A percentile compares a stretch with the other conserved stretches of the same genome.
phyloP scores from a whole-genome alignment of 2,888 invertebrate genomes.

The Cryptus viduatorius region DNA sequence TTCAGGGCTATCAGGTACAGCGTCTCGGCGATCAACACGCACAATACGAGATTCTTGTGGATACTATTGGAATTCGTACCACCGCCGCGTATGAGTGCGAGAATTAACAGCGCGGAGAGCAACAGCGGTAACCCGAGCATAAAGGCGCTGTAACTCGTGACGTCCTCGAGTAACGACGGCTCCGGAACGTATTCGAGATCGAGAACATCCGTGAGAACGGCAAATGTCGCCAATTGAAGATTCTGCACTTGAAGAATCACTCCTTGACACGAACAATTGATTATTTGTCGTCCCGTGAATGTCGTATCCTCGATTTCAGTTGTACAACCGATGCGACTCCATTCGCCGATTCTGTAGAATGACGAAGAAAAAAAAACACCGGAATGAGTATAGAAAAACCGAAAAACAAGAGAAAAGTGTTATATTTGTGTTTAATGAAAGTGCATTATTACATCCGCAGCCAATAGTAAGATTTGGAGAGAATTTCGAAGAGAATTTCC shows the following conservation, averaged over 20 bases:
- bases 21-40: slow-evolving; percentile 94
- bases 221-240: slow-evolving; percentile 95
- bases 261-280: slow-evolving; percentile 94
- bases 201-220: slow-evolving; percentile 95
- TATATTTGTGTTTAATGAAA: too few species aligned
- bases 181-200: slow-evolving; percentile 96
- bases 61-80: slow-evolving; percentile 97
- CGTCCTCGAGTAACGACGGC: slow-evolving; percentile 93
- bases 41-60: slow-evolving; percentile 96
- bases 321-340: slow-evolving; percentile 96
- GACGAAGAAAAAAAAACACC: not conserved
- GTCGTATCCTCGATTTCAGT: slow-evolving; percentile 90
- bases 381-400: not conserved
- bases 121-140: slow-evolving; percentile 93
- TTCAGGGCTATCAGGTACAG: slow-evolving; percentile 95
- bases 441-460: too few species aligned
- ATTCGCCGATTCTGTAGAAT: slow-evolving; percentile 88
- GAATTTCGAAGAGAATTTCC: too few species aligned
- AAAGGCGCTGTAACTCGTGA: slow-evolving; percentile 96
- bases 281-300: slow-evolving; percentile 87
- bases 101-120: slow-evolving; percentile 91
- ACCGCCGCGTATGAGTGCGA: slow-evolving; percentile 93
- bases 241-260: slow-evolving; percentile 70
- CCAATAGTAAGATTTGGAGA: too few species aligned
- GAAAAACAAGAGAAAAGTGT: too few species aligned